Percentiles rank a stretch among this genome's conserved stretches.
These are phyloP conservation scores for Chrosomus eos DNA, from an alignment of 2,797 vertebrate species.

Conservation along the genomic window DNA sequence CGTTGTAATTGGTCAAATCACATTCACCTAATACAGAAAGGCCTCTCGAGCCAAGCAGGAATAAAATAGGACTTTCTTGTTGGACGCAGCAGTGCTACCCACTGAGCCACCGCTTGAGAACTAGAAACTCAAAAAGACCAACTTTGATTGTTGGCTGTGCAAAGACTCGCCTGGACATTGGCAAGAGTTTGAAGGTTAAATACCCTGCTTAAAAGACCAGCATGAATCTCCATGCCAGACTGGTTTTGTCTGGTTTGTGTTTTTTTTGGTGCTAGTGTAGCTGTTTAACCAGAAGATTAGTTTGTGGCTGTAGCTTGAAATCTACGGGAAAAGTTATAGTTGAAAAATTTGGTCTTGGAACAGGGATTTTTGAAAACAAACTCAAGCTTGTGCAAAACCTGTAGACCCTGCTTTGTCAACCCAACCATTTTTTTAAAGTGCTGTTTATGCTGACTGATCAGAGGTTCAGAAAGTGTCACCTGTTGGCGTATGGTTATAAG, in stretches of 20 bases:
- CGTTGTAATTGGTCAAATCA: neutral
- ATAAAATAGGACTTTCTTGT: neutral
- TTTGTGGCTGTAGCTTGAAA: neutral
- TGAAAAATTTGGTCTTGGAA: neutral
- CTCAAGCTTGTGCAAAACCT: neutral
- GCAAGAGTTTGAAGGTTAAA: neutral
- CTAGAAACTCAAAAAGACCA: neutral
- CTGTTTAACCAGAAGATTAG: neutral
- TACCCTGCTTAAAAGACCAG: neutral
- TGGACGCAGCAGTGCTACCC: neutral
- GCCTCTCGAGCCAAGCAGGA: neutral
- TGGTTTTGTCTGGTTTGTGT: neutral
- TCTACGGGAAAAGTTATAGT: neutral
- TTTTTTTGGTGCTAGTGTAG: neutral
- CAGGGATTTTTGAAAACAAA: neutral
- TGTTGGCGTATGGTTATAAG: constrained; percentile 76
- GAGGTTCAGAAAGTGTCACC: constrained; percentile 68
- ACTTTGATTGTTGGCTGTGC: neutral
- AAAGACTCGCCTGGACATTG: neutral
- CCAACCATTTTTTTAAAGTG: neutral
- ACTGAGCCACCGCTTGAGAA: neutral
- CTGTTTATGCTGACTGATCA: neutral
- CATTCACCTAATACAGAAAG: neutral
- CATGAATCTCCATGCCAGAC: neutral
- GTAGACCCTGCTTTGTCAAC: neutral